These are phyloP conservation scores for Platyrinchus mystaceus DNA, from an alignment of 2,797 vertebrate species.

Conservation along the genomic window DNA sequence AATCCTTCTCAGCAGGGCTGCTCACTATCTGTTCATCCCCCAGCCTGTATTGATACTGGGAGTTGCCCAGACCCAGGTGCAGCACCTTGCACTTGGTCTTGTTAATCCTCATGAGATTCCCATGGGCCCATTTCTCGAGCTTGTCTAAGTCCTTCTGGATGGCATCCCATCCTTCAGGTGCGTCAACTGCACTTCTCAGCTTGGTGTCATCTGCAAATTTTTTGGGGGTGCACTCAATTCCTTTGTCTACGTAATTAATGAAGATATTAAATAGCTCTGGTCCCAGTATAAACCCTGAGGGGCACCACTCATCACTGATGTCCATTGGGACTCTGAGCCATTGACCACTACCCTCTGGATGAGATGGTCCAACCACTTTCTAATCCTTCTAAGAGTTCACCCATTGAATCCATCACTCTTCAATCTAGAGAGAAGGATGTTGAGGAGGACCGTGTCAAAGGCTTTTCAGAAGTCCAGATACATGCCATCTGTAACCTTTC, in stretches of 20 bases:
- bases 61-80: not conserved
- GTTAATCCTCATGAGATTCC: not conserved
- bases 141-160: not conserved
- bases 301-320: not conserved
- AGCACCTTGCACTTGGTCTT: not conserved
- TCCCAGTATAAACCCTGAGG: not conserved
- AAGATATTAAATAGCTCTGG: not conserved
- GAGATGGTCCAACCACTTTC: accelerated
- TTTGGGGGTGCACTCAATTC: not conserved
- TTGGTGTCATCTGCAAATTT: not conserved
- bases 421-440: not conserved
- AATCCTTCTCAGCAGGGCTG: not conserved
- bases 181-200: not conserved
- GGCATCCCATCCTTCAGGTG: not conserved
- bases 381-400: not conserved
- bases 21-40: not conserved
- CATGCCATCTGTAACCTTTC: not conserved
- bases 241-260: not conserved
- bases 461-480: not conserved
- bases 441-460: not conserved
- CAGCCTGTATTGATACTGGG: not conserved
- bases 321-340: not conserved
- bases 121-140: not conserved
- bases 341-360: not conserved
- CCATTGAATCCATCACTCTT: not conserved